phyloP scores from a whole-genome alignment of 2,113 vertebrate species.

The Peromyscus polionotus region DNA sequence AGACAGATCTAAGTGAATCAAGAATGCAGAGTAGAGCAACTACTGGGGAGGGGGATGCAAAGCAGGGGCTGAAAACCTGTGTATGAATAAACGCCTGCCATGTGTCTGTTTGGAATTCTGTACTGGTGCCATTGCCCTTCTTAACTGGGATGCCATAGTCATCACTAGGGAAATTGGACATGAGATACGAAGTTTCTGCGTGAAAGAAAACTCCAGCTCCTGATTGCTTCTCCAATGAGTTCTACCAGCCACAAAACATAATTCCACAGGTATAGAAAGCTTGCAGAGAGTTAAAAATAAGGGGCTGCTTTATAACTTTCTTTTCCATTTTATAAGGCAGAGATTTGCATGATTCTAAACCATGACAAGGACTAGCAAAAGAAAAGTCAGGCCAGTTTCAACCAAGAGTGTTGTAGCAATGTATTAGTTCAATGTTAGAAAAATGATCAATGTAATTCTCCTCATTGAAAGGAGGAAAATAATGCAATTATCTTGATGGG shows the following conservation, averaged over 20 bases:
- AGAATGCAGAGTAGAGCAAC: not conserved
- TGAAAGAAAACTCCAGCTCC: conserved; percentile 41
- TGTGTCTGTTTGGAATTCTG: not conserved
- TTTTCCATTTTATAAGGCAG: conserved; percentile 23
- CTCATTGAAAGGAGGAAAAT: conserved; percentile 29
- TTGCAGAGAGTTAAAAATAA: conserved; percentile 22
- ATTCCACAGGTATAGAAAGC: not conserved
- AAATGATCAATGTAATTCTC: not conserved
- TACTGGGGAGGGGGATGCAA: not conserved
- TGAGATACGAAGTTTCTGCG: not conserved
- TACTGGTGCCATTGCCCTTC: conserved; percentile 7
- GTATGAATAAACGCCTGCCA: not conserved
- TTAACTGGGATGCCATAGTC: conserved; percentile 11
- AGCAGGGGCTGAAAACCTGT: not conserved
- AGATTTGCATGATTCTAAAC: conserved; percentile 29
- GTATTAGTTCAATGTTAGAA: not conserved
- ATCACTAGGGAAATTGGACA: not conserved
- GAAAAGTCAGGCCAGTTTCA: not conserved
- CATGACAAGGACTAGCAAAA: not conserved
- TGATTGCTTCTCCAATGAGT: conserved; percentile 17
- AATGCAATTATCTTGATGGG: conserved; percentile 1
- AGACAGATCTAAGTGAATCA: not conserved
- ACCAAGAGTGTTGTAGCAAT: not conserved
- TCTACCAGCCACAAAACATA: conserved; percentile 47
- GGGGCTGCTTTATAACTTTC: not conserved